Percentiles rank a stretch among this genome's conserved stretches.
phyloP scores from a whole-genome alignment of 2,113 vertebrate species.

The Tamias sibiricus region DNA sequence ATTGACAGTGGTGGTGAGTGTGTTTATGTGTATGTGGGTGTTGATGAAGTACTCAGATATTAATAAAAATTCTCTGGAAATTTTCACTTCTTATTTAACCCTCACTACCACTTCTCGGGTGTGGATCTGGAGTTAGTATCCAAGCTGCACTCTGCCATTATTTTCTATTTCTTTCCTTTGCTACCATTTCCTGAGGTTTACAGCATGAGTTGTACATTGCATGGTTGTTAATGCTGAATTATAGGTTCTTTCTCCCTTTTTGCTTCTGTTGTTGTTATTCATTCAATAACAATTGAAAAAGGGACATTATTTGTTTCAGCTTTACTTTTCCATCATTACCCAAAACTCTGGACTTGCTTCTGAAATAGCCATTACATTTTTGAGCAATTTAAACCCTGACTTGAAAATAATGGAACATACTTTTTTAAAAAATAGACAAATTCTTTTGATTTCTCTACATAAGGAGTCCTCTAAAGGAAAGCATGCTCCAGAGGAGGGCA shows the following conservation, averaged over 20 bases:
- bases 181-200: background rate
- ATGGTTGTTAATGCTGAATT: slow-evolving; percentile 15
- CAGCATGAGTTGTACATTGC: background rate
- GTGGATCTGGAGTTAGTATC: background rate
- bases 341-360: background rate
- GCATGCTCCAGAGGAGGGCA: background rate
- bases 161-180: background rate
- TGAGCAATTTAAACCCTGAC: slow-evolving; percentile 1
- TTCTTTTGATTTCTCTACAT: slow-evolving; percentile 37
- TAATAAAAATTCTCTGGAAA: background rate
- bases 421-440: background rate
- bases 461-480: background rate
- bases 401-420: background rate
- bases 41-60: background rate
- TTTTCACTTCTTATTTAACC: background rate
- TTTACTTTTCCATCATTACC: slow-evolving; percentile 37
- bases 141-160: background rate
- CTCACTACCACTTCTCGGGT: background rate
- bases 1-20: background rate
- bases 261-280: slow-evolving; percentile 41
- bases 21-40: too few species aligned
- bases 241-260: background rate
- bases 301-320: background rate
- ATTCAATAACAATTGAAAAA: background rate
- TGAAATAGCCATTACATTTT: slow-evolving; percentile 34